Base-by-base conservation (phyloP, 1,140 invertebrate genomes). In the Drosophila busckii region DNA sequence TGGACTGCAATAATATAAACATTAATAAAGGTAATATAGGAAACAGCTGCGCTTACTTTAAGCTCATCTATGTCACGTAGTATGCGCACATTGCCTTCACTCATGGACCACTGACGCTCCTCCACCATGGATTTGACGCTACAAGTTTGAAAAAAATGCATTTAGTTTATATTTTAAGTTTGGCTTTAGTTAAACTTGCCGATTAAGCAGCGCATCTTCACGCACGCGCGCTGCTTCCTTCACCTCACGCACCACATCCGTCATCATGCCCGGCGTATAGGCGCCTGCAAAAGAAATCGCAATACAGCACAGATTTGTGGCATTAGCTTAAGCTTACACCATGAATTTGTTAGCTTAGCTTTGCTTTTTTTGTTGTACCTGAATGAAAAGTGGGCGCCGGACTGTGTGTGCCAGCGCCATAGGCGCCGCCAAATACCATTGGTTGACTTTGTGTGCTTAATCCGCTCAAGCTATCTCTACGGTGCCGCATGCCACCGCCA, bases 211-310 rank as follows among this genome's bases (percentile, higher is more conserved):
- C 5, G 91, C 91, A 80, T 94, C 93, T 64, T 94, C 93, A 9
- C 92, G 88, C 1, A 92, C 88, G 52, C 91, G 89, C 1, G 93
- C 92, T 9, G 93, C 93, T 76, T 94, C 93, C 52, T 93, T 88
- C 4, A 94, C 92, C 87, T 94, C 93, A 3, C 92, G 89, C 45
- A 94, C 92, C 59, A 94, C 88, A 87, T 94, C 93, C 67, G 90
- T 88, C 66, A 94, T 88, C 89, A 93, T 92, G 58, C 93, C 93
- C 2, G 93, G 93, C 23, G 93, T 91, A 86, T 94, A 94, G 59
- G 89, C 88, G 10, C 88, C 88, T 69, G n/a, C n/a, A 17, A 40
- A 67, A 23, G 2, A 56, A 42, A 32, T 26, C 12, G 34, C 6
- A 8, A 15, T 22, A 23, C 0, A 13, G 2, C 5, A 29, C 1